phyloP scores from a whole-genome alignment of 2,113 vertebrate species.

The Pantherophis guttatus region DNA sequence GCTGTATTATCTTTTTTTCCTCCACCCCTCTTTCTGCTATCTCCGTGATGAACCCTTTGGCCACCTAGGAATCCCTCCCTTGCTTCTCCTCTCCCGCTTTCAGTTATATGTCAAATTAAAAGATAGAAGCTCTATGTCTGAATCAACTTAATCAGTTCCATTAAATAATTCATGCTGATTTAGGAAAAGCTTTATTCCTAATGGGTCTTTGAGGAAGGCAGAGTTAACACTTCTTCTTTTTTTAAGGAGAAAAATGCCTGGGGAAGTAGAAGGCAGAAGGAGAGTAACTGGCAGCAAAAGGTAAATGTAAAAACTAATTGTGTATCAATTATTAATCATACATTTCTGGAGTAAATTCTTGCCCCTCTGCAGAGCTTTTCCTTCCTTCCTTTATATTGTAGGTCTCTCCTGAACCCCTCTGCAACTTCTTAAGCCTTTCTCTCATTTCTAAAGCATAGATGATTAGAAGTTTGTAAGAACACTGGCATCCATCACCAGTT shows the following conservation, averaged over 20 bases:
- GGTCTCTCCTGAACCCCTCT: neutral
- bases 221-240: constrained; percentile 51
- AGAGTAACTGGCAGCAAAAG: constrained; percentile 37
- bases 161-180: constrained; percentile 69
- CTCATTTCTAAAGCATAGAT: neutral
- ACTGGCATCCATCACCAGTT: neutral
- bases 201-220: constrained; percentile 46
- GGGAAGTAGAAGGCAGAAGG: neutral
- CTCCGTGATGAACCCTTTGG: neutral
- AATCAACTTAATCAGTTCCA: constrained; percentile 56
- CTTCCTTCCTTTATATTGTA: neutral
- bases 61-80: neutral
- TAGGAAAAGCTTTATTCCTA: constrained; percentile 67
- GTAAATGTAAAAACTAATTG: constrained; percentile 51
- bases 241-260: neutral
- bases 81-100: neutral
- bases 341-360: neutral
- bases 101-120: constrained; percentile 28
- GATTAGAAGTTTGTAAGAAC: neutral
- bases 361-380: neutral
- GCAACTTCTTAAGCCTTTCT: neutral
- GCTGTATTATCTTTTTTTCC: neutral
- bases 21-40: neutral
- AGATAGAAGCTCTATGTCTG: constrained; percentile 48
- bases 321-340: constrained; percentile 55